Conservation (phyloP, 2,113 vertebrate species). For the Lasiurus borealis region DNA sequence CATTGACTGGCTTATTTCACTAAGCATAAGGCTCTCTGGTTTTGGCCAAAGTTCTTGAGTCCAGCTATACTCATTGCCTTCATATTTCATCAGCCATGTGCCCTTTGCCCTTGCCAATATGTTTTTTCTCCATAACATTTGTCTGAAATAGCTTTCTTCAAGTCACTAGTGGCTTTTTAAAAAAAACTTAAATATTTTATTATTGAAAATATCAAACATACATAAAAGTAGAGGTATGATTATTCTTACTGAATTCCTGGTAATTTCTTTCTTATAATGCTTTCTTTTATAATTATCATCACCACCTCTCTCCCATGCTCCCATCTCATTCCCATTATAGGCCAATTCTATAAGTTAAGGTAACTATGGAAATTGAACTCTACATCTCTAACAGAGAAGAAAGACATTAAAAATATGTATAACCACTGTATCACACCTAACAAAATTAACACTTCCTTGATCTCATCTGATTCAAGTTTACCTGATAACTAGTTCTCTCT, state of each 20-base stretch:
- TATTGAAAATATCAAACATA: not conserved
- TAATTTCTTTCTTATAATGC: not conserved
- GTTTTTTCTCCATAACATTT: not conserved
- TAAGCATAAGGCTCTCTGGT: too few species aligned
- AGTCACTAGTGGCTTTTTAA: not conserved
- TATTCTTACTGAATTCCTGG: conserved; percentile 8
- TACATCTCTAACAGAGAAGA: not conserved
- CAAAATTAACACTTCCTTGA: not conserved
- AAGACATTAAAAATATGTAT: not conserved
- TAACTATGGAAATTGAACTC: not conserved
- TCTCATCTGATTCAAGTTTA: not conserved
- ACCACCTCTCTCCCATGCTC: too few species aligned
- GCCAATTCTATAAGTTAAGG: not conserved
- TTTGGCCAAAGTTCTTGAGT: not conserved
- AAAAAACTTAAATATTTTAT: conserved; percentile 33
- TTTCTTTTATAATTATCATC: conserved; percentile 28
- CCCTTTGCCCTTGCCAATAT: not conserved
- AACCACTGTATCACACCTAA: not conserved
- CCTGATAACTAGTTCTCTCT: not conserved
- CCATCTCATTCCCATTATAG: not conserved
- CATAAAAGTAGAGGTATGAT: conserved; percentile 2
- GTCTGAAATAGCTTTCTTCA: not conserved
- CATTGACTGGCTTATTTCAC: too few species aligned
- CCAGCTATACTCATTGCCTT: not conserved
- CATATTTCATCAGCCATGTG: not conserved